A percentile compares a stretch with the other conserved stretches of the same genome.
These are phyloP conservation scores for Cisticola juncidis DNA, from an alignment of 2,113 vertebrate species.

Conservation along the genomic window DNA sequence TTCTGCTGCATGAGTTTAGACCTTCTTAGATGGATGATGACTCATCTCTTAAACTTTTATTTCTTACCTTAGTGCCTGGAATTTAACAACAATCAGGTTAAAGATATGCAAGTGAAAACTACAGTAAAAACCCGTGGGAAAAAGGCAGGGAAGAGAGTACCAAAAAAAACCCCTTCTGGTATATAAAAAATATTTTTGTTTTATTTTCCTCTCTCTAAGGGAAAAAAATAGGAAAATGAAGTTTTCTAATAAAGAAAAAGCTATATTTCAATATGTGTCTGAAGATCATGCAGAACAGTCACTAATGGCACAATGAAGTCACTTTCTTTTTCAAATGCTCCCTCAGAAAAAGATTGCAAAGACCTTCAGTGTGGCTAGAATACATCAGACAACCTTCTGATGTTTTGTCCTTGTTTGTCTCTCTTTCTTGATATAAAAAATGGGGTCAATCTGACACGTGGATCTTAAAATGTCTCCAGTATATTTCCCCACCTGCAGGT, in stretches of 20 bases:
- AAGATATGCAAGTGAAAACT: background rate
- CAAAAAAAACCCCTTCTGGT: background rate
- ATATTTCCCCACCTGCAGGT: slow-evolving; percentile 15
- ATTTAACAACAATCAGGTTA: background rate
- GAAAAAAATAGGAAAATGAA: background rate
- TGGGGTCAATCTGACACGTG: slow-evolving; percentile 6
- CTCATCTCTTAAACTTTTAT: background rate
- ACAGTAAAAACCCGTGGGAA: background rate
- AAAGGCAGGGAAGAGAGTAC: background rate
- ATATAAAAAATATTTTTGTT: background rate
- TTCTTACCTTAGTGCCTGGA: background rate
- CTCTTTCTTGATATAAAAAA: slow-evolving; percentile 26
- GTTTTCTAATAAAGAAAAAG: background rate
- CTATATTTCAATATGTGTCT: background rate
- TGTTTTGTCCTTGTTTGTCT: slow-evolving; percentile 50
- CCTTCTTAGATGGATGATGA: background rate
- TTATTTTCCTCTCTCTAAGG: background rate
- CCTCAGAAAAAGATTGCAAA: background rate
- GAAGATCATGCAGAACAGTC: background rate
- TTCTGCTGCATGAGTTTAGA: background rate
- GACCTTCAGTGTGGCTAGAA: slow-evolving; percentile 8
- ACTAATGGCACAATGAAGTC: background rate
- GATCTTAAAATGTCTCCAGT: slow-evolving; percentile 31
- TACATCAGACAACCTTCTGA: slow-evolving; percentile 39
- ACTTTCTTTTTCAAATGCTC: background rate